Percentiles rank a stretch among this genome's conserved stretches.
These are phyloP conservation scores for Lampris megalopsis DNA, from an alignment of 2,113 vertebrate genomes.

Conservation along the genomic window DNA sequence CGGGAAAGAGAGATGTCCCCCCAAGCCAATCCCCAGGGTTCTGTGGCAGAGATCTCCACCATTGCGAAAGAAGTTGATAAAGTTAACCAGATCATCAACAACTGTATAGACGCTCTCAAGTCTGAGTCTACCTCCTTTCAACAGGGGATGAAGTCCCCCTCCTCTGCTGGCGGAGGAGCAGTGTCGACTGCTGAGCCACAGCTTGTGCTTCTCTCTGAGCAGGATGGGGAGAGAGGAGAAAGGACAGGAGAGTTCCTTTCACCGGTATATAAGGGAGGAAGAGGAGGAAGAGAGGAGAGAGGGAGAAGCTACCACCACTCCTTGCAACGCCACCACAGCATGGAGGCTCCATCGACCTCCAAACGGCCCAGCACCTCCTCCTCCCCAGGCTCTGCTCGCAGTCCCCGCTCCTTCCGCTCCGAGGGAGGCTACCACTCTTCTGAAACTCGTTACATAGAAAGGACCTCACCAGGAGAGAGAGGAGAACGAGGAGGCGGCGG, in stretches of 20 bases:
- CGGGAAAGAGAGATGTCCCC: slow-evolving; percentile 80
- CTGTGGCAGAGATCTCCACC: slow-evolving; percentile 95
- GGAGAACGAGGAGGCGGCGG: slow-evolving; percentile 58
- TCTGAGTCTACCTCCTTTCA: slow-evolving; percentile 95
- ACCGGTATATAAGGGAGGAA: slow-evolving; percentile 89
- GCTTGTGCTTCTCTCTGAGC: slow-evolving; percentile 92
- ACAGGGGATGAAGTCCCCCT: slow-evolving; percentile 88
- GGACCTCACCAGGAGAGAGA: slow-evolving; percentile 85
- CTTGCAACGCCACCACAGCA: slow-evolving; percentile 92
- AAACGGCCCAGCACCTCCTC: slow-evolving; percentile 90
- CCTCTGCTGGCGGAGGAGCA: slow-evolving; percentile 79
- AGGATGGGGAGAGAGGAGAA: slow-evolving; percentile 80
- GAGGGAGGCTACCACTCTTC: slow-evolving; percentile 88
- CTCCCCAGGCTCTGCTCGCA: slow-evolving; percentile 89
- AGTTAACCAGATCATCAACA: slow-evolving; percentile 99
- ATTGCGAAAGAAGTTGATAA: slow-evolving; percentile 98
- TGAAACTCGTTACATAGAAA: slow-evolving; percentile 93
- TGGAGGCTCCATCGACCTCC: slow-evolving; percentile 87
- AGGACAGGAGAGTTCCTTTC: slow-evolving; percentile 86
- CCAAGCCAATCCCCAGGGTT: slow-evolving; percentile 87
- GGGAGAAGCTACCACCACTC: slow-evolving; percentile 86
- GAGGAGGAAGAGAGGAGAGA: slow-evolving; percentile 74
- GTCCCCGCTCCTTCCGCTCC: slow-evolving; percentile 91
- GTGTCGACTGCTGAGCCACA: slow-evolving; percentile 90
- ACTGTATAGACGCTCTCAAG: slow-evolving; percentile 97